Conservation (phyloP, 2,113 vertebrate species). For the Paramormyrops kingsleyae region DNA sequence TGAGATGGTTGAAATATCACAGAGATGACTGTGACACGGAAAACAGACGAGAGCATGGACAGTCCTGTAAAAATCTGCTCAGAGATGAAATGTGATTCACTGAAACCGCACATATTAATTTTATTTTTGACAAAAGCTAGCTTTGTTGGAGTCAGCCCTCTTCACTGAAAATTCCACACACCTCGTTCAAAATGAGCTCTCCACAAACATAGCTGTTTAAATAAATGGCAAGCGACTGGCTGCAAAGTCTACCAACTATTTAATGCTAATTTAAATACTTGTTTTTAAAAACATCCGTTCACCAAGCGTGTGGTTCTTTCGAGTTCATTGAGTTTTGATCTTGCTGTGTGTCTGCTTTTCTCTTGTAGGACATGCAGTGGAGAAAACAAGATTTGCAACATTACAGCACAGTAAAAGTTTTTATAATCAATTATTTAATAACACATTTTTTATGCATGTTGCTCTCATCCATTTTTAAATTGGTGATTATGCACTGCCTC, state of each 20-base stretch:
- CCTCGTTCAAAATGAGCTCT: background rate
- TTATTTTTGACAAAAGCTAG: constrained; percentile 11
- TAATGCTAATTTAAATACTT: constrained; percentile 2
- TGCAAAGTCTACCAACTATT: background rate
- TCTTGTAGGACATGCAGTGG: constrained; percentile 6
- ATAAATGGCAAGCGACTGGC: background rate
- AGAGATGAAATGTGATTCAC: background rate
- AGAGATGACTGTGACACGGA: background rate
- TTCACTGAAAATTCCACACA: background rate
- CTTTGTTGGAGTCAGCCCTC: background rate
- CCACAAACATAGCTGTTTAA: background rate
- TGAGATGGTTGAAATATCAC: background rate
- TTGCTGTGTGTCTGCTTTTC: background rate
- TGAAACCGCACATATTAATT: constrained; percentile 8
- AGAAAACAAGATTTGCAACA: constrained; percentile 3
- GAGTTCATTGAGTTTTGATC: background rate
- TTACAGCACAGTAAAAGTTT: constrained; percentile 36
- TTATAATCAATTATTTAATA: constrained; percentile 50
- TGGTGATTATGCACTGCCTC: constrained; percentile 36
- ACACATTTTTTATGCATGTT: constrained; percentile 40
- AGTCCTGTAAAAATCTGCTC: background rate
- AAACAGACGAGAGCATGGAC: background rate
- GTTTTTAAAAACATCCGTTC: background rate
- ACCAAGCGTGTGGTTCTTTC: background rate
- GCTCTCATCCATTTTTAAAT: constrained; percentile 54